Percentiles rank a stretch among this genome's conserved stretches.
Evolutionary conservation across 2,888 invertebrate genomes (phyloP).

Genomic region (Sipha maydis): DNA sequence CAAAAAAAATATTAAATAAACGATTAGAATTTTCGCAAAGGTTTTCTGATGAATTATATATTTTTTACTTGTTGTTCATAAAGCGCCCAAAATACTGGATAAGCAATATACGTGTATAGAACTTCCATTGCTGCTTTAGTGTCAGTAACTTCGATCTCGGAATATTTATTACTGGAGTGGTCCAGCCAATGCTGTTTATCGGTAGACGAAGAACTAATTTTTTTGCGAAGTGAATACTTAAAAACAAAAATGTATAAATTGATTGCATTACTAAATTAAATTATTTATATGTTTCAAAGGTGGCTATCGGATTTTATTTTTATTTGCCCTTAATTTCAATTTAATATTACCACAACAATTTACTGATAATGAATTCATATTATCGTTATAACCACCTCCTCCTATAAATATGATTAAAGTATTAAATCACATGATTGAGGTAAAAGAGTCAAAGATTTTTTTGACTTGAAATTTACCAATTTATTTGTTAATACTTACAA

Average conservation of each 20-base stretch:
- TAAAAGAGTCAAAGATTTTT: too few species aligned
- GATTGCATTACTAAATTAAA: neutral
- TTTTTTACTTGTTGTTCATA: constrained; percentile 79
- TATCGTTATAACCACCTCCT: too few species aligned
- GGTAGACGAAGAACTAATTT: neutral
- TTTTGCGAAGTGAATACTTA: constrained; percentile 21
- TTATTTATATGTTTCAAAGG: neutral
- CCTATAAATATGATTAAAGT: too few species aligned
- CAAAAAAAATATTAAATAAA: neutral
- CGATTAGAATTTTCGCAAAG: neutral
- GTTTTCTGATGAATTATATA: too few species aligned
- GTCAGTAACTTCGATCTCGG: constrained; percentile 67
- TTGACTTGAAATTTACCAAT: neutral
- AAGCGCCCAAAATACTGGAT: constrained; percentile 85
- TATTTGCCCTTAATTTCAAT: too few species aligned
- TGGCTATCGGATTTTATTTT: too few species aligned
- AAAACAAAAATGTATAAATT: neutral
- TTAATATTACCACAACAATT: too few species aligned
- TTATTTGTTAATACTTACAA: constrained; percentile 2
- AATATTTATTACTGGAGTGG: constrained; percentile 67
- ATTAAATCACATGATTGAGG: too few species aligned
- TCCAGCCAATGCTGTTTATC: neutral
- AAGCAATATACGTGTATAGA: constrained; percentile 76
- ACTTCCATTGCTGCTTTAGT: constrained; percentile 77
- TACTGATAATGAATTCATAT: too few species aligned